These are phyloP conservation scores for Anolis apletophallus DNA, from an alignment of 2,797 vertebrate species.

Conservation along the genomic window DNA sequence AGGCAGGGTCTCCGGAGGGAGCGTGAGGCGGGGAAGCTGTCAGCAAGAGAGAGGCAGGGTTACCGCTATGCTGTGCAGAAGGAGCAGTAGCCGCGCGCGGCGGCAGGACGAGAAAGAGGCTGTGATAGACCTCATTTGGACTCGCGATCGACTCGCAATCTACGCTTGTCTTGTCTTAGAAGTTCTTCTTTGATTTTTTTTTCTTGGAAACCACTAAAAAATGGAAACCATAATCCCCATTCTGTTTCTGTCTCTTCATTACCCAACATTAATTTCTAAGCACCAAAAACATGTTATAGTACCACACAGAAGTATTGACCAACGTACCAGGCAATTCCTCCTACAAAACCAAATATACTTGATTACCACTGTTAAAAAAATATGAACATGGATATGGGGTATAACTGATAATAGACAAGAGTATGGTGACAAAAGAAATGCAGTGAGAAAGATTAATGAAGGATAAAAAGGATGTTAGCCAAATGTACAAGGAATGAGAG, in stretches of 20 bases:
- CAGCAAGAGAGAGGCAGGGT: too few relatives aligned
- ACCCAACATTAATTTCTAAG: slow-evolving; percentile 21
- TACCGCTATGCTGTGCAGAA: too few relatives aligned
- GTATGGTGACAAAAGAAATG: not conserved
- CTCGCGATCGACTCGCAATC: too few relatives aligned
- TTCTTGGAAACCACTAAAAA: not conserved
- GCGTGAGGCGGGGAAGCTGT: too few relatives aligned
- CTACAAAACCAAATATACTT: slow-evolving; percentile 65
- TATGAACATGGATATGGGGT: not conserved
- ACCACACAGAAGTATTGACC: slow-evolving; percentile 7
- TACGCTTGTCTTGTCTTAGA: too few relatives aligned
- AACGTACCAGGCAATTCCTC: slow-evolving; percentile 24
- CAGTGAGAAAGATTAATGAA: too few relatives aligned
- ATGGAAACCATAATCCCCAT: not conserved
- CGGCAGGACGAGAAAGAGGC: too few relatives aligned
- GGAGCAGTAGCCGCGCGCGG: too few relatives aligned
- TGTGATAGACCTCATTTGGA: too few relatives aligned
- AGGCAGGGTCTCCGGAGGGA: too few relatives aligned
- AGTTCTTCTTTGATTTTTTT: not conserved
- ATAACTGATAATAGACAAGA: not conserved
- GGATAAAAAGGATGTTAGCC: not conserved
- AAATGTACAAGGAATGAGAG: not conserved
- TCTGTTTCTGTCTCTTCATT: slow-evolving; percentile 1
- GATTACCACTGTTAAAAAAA: slow-evolving; percentile 59
- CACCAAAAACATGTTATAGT: not conserved